These are phyloP conservation scores for Neotoma lepida DNA, from an alignment of 2,113 vertebrate species.

Conservation along the genomic window DNA sequence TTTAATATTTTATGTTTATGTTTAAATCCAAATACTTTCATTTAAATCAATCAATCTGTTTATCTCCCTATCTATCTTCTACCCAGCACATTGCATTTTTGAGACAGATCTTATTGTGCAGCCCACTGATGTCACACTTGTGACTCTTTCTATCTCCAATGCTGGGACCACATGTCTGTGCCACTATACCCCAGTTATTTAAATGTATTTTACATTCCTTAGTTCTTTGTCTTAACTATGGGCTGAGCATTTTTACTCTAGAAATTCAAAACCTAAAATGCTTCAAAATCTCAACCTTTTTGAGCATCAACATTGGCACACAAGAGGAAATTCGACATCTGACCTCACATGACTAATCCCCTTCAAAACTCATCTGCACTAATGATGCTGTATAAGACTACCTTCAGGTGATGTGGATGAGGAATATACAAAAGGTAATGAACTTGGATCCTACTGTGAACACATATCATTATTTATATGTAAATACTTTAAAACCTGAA, in stretches of 20 bases:
- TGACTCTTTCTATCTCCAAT: background rate
- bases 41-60: background rate
- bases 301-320: background rate
- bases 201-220: slow-evolving; percentile 5
- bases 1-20: slow-evolving; percentile 7
- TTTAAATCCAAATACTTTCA: slow-evolving; percentile 12
- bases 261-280: background rate
- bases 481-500: background rate
- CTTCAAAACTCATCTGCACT: background rate
- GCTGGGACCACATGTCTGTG: background rate
- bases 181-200: background rate
- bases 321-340: background rate
- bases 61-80: background rate
- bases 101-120: background rate
- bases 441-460: background rate
- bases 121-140: background rate
- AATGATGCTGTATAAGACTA: background rate
- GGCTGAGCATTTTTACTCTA: background rate
- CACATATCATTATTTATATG: background rate
- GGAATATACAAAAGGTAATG: background rate
- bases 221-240: background rate
- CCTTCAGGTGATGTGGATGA: background rate
- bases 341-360: background rate
- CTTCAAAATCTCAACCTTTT: background rate
- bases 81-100: background rate